Conservation (phyloP, 2,797 vertebrate species). For the Zalophus californianus region DNA sequence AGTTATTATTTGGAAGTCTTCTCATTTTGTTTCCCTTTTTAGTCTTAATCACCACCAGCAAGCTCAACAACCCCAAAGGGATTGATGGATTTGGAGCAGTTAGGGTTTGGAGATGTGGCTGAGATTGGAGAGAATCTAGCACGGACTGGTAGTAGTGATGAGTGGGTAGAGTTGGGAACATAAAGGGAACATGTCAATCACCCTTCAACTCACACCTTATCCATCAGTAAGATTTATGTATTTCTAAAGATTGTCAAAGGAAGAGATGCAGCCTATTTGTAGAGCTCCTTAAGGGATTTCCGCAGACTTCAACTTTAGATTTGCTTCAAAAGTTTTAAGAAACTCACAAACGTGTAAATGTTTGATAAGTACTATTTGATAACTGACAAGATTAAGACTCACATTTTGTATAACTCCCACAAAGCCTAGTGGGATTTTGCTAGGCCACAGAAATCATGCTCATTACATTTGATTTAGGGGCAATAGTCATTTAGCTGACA, state of each 20-base stretch:
- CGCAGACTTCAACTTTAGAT: neutral
- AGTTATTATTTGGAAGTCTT: neutral
- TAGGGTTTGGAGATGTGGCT: neutral
- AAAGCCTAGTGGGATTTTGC: neutral
- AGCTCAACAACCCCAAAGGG: neutral
- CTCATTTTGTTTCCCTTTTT: constrained; percentile 23
- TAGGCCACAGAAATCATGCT: constrained; percentile 1
- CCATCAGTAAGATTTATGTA: neutral
- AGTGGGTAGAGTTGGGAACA: neutral
- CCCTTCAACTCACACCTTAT: neutral
- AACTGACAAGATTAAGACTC: constrained; percentile 3
- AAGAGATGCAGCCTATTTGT: neutral
- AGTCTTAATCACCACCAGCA: neutral
- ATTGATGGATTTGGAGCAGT: neutral
- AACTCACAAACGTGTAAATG: neutral
- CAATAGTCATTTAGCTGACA: neutral
- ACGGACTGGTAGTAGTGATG: neutral
- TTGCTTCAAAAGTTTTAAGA: constrained; percentile 32
- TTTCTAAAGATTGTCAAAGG: constrained; percentile 1
- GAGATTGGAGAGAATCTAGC: neutral
- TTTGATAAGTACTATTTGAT: constrained; percentile 16
- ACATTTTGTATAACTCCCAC: neutral
- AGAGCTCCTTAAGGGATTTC: neutral
- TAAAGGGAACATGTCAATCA: neutral
- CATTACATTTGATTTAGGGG: neutral